Percentiles rank a stretch among this genome's conserved stretches.
These are phyloP conservation scores for Chromobotia macracanthus DNA, from an alignment of 2,797 vertebrate species.

Conservation along the genomic window DNA sequence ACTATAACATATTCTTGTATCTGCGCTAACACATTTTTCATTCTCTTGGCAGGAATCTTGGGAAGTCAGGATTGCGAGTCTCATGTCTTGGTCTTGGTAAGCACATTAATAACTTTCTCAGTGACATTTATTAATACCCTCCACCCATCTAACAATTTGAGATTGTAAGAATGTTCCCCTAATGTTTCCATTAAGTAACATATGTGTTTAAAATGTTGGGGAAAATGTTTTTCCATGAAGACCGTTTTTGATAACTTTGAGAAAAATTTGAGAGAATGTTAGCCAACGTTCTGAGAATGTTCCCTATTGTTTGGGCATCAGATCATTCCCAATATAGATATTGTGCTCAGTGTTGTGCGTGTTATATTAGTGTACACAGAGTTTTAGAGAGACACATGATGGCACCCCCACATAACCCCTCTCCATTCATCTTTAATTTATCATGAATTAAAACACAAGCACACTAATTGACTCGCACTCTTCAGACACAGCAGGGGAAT, in stretches of 20 bases:
- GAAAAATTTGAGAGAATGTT: no score
- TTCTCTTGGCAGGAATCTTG: slow-evolving; percentile 87
- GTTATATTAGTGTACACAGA: neutral
- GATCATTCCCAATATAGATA: neutral
- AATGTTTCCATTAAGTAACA: no score
- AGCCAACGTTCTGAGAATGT: no score
- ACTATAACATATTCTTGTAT: neutral
- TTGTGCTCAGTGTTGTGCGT: neutral
- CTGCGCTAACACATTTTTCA: slow-evolving; percentile 4
- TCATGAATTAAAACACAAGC: slow-evolving; percentile 37
- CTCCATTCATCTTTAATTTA: slow-evolving; percentile 50
- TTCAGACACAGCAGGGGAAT: slow-evolving; percentile 35
- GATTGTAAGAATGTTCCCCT: no score
- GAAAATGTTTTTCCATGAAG: no score
- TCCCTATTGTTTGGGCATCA: neutral
- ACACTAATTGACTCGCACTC: slow-evolving; percentile 31
- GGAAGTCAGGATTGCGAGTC: slow-evolving; percentile 95
- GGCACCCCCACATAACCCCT: neutral
- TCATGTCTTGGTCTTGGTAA: slow-evolving; percentile 97
- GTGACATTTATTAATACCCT: no score
- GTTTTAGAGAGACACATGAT: slow-evolving; percentile 35
- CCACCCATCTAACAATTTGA: no score
- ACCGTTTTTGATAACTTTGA: no score
- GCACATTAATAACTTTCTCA: slow-evolving; percentile 67
- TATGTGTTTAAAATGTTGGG: no score